Base-by-base conservation (phyloP, 2,797 vertebrate species). In the Bryconaethiops microstoma region DNA sequence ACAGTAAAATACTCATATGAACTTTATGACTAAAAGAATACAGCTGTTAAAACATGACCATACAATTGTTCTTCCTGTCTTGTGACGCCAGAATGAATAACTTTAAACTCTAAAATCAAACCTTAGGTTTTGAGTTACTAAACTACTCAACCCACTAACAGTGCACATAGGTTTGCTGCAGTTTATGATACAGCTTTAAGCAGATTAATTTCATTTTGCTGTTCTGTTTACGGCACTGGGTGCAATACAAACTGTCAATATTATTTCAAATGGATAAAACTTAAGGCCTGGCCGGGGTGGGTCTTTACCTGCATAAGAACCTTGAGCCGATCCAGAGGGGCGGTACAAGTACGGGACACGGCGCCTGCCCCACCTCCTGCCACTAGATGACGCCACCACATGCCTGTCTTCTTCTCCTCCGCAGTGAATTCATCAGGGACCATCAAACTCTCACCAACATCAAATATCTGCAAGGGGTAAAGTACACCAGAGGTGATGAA, bases 341-440 rank as follows among this genome's bases (percentile, higher is more conserved):
- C 98, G 0, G 98, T 99, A 81, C 97, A 99, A 69, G 97, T 99
- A 62, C 98, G 95, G 67, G 98, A 99, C 52, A 95, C 97, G 0
- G 96, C 96, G 0, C 98, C 98, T 0, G 97, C 97, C 77, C 95
- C 98, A 9, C 96, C 98, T 84, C 98, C 98, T 0, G 97, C 98
- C 86, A 99, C 98, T 25, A 99, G 93, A 82, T 98, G 97, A 65
- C 98, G 94, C 98, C 98, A 99, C 97, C 95, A 96, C 97, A 97
- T 97, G 21, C 98, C 98, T 0, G 95, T 97, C 88, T 96, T 93
- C 86, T 96, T 96, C 90, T 99, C 98, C 77, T 99, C 97, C 70
- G 96, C 96, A 0, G 98, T 99, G 91, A 99, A 99, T 88, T 99
- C 97, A 78, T 99, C 98, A 0, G 98, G 98, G 0, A 99, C 97